phyloP scores from a whole-genome alignment of 2,797 vertebrate species.

The Chelon auratus region DNA sequence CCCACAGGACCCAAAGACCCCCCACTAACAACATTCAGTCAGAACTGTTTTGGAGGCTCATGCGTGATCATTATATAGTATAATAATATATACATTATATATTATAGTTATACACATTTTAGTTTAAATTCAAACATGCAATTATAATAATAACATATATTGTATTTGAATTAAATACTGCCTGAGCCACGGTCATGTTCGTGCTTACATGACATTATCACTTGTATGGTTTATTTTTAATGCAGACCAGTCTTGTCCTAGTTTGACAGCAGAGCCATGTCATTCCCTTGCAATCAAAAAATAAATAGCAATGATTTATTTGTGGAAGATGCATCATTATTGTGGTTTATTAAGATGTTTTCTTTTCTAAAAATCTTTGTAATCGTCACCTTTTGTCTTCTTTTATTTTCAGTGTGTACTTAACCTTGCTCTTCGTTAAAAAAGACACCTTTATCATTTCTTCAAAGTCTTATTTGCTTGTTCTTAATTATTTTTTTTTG shows the following conservation, averaged over 20 bases:
- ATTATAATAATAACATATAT: no score
- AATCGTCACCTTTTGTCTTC: constrained; percentile 24
- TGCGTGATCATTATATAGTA: no score
- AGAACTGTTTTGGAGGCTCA: no score
- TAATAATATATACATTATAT: no score
- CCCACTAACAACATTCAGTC: no score
- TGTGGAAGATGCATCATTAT: constrained; percentile 18
- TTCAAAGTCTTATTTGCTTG: constrained; percentile 39
- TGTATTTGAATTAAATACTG: no score
- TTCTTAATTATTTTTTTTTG: constrained; percentile 23
- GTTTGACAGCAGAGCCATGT: constrained; percentile 8
- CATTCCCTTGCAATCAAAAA: constrained; percentile 7
- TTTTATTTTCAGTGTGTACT: constrained; percentile 31
- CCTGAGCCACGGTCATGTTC: no score
- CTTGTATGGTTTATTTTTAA: constrained; percentile 12
- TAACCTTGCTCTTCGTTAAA: constrained; percentile 34
- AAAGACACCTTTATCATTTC: constrained; percentile 33
- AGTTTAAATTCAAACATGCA: no score
- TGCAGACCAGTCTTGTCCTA: background rate
- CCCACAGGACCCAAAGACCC: no score
- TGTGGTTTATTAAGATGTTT: constrained; percentile 33
- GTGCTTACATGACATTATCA: background rate
- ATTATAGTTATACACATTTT: no score
- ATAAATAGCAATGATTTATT: constrained; percentile 20
- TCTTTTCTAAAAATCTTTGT: constrained; percentile 37